phyloP scores from a whole-genome alignment of 1,140 invertebrate species.

The Brachionus manjavacas region DNA sequence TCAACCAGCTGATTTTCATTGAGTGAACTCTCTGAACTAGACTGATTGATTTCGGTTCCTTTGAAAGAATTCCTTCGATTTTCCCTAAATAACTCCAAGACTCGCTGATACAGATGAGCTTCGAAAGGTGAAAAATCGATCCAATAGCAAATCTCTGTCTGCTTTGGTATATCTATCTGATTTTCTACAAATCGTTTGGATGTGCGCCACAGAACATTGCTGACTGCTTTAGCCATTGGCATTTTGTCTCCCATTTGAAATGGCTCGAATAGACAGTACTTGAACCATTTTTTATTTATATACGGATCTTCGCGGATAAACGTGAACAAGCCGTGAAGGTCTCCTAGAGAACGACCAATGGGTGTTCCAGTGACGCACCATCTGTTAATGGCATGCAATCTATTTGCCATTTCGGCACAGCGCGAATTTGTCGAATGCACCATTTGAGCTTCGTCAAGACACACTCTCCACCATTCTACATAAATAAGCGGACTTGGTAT shows the following conservation, averaged over 20 bases:
- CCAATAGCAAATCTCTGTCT: conserved; percentile 59
- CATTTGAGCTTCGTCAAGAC: conserved; percentile 75
- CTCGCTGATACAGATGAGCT: conserved; percentile 62
- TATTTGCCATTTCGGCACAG: conserved; percentile 65
- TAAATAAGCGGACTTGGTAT: conserved; percentile 62
- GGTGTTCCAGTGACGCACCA: conserved; percentile 61
- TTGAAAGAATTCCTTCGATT: conserved; percentile 47
- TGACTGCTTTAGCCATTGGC: conserved; percentile 61
- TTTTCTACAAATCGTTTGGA: conserved; percentile 65
- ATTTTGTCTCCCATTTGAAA: conserved; percentile 59
- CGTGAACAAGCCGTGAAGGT: conserved; percentile 68
- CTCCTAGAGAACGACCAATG: conserved; percentile 48
- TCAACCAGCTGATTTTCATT: conserved; percentile 51
- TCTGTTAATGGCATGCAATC: conserved; percentile 63
- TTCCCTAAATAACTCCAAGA: conserved; percentile 56
- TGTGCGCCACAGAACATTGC: conserved; percentile 67
- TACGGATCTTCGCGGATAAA: conserved; percentile 67
- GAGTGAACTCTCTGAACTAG: background rate
- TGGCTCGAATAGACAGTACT: conserved; percentile 60
- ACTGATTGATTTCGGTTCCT: background rate
- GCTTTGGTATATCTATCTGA: conserved; percentile 60
- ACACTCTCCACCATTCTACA: conserved; percentile 69
- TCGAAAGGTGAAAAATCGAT: conserved; percentile 63
- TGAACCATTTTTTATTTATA: conserved; percentile 61
- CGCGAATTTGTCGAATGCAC: conserved; percentile 43